Conservation (phyloP, 2,888 invertebrate species). For the Invenusta paracnida region DNA sequence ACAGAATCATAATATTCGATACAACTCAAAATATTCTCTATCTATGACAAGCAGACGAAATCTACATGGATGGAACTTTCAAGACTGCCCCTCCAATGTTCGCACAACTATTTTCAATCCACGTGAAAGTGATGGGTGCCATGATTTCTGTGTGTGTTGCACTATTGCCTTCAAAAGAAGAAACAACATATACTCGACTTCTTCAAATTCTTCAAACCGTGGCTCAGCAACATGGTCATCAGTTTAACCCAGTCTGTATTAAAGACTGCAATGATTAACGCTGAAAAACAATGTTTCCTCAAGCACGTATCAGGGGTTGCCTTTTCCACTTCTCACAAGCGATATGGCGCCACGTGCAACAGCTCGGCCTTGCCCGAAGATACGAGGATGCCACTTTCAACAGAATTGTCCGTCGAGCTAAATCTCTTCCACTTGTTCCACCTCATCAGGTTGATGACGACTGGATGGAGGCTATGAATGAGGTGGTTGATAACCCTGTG, state of each 20-base stretch:
- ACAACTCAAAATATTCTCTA: background rate
- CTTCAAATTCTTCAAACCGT: background rate
- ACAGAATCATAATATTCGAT: background rate
- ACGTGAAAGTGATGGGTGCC: background rate
- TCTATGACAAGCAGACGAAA: background rate
- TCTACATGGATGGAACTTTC: background rate
- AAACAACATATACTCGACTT: constrained; percentile 13
- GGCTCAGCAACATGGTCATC: background rate
- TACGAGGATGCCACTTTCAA: background rate
- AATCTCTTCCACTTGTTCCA: background rate
- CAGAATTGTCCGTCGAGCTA: background rate
- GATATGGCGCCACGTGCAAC: background rate
- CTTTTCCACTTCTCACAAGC: no score
- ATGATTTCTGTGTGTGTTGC: background rate
- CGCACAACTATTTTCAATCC: background rate
- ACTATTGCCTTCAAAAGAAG: background rate
- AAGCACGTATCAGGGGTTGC: no score
- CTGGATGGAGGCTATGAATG: background rate
- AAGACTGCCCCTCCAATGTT: background rate
- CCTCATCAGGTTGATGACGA: background rate
- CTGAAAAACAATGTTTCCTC: no score
- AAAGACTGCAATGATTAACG: background rate
- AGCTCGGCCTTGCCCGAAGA: background rate
- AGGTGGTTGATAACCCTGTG: background rate
- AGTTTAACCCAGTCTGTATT: background rate